phyloP scores from a whole-genome alignment of 2,113 vertebrate species.

The Lampris incognitus region DNA sequence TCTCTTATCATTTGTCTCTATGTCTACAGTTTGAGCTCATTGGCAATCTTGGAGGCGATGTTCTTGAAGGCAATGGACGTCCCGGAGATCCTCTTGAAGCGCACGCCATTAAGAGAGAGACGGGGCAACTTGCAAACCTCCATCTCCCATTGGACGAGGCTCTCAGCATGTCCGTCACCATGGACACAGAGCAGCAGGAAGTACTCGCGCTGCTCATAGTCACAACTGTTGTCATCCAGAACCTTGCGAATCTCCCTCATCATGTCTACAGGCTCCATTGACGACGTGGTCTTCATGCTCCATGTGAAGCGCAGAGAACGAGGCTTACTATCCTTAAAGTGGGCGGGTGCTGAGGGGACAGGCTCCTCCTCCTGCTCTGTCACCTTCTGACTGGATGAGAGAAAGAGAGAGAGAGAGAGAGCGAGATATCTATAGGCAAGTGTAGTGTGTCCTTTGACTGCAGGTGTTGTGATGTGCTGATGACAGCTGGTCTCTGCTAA shows the following conservation, averaged over 20 bases:
- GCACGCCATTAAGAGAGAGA: slow-evolving; percentile 88
- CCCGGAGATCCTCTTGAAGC: slow-evolving; percentile 81
- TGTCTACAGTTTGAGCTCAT: background rate
- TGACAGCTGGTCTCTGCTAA: too few species aligned
- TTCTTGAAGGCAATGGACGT: background rate
- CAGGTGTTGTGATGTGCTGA: too few species aligned
- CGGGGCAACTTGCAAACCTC: slow-evolving; percentile 90
- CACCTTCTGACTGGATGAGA: background rate
- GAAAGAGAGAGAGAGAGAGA: background rate
- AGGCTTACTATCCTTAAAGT: slow-evolving; percentile 30
- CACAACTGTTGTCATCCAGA: background rate
- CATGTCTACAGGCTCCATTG: slow-evolving; percentile 40
- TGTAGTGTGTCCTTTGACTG: too few species aligned
- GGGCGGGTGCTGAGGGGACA: background rate
- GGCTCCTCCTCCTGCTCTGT: background rate
- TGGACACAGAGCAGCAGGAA: background rate
- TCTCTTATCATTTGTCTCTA: background rate
- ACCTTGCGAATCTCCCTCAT: background rate
- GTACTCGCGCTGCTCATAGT: background rate
- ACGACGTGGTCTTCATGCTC: slow-evolving; percentile 65
- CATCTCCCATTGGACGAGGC: slow-evolving; percentile 70
- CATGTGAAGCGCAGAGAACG: slow-evolving; percentile 59
- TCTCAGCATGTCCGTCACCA: background rate
- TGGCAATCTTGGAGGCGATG: background rate
- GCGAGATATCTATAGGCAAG: too few species aligned